These are phyloP conservation scores for Ceratina australensis DNA, from an alignment of 1,140 invertebrate species.

Conservation along the genomic window DNA sequence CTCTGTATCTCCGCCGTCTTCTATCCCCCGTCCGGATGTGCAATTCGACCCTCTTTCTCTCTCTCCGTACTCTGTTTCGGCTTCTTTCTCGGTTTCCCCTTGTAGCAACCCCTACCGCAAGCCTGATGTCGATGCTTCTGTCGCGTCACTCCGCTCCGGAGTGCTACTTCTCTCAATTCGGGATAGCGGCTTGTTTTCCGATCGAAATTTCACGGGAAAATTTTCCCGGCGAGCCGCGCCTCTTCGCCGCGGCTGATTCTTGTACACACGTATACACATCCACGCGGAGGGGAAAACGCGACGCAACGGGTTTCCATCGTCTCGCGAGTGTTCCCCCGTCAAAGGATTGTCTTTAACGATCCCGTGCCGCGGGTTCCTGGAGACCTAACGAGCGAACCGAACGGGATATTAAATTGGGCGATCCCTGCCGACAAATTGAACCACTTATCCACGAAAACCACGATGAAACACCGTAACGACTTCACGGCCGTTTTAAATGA, in stretches of 20 bases:
- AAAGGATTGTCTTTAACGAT: slow-evolving; percentile 26
- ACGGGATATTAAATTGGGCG: slow-evolving; percentile 25
- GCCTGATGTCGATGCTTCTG: slow-evolving; percentile 50
- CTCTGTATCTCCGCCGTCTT: slow-evolving; percentile 42
- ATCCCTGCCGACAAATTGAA: slow-evolving; percentile 18
- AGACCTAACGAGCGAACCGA: slow-evolving; percentile 24
- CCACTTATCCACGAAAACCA: neutral
- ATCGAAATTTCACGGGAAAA: slow-evolving; percentile 41
- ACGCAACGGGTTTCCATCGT: neutral
- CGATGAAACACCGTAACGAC: neutral
- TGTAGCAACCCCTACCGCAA: slow-evolving; percentile 33
- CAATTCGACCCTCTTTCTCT: slow-evolving; percentile 12
- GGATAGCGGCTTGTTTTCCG: slow-evolving; percentile 28
- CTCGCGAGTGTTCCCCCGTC: neutral
- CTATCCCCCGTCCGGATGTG: slow-evolving; percentile 35
- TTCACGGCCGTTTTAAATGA: neutral
- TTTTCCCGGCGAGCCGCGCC: neutral
- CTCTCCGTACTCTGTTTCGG: neutral
- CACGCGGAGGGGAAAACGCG: neutral
- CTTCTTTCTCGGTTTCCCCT: neutral
- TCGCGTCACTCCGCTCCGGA: slow-evolving; percentile 33
- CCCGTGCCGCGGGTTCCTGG: neutral
- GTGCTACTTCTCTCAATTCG: slow-evolving; percentile 49
- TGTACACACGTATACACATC: neutral
- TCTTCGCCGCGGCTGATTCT: slow-evolving; percentile 4